Percentiles rank a stretch among this genome's conserved stretches.
Evolutionary conservation across 1,140 invertebrate genomes (phyloP).

Genomic region (Diplogasteroides magnus): DNA sequence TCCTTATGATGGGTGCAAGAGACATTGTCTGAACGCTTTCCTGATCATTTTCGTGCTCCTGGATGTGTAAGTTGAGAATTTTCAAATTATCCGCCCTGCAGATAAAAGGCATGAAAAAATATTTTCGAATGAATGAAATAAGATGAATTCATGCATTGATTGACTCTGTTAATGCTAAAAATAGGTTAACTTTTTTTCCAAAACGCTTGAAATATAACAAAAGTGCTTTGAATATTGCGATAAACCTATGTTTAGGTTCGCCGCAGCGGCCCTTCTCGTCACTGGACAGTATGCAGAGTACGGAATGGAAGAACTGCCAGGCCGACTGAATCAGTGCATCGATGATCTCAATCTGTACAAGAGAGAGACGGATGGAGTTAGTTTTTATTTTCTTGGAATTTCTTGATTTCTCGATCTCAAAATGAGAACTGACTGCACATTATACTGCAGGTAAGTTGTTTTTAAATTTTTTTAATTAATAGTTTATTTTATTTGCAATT

Average conservation of each 20-base stretch:
- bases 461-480: not conserved
- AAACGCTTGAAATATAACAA: not conserved
- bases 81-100: no score
- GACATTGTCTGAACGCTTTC: slow-evolving; percentile 39
- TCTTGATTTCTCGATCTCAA: no score
- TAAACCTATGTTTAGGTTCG: slow-evolving; percentile 52
- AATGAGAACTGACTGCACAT: no score
- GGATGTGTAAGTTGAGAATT: slow-evolving; percentile 49
- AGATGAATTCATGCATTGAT: slow-evolving; percentile 1
- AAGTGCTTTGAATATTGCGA: not conserved
- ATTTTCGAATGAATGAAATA: no score
- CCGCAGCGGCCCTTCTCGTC: slow-evolving; percentile 42
- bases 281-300: slow-evolving; percentile 51
- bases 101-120: no score
- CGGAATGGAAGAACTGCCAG: slow-evolving; percentile 46
- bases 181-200: not conserved
- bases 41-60: slow-evolving; percentile 38
- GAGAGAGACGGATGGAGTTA: slow-evolving; percentile 45
- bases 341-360: slow-evolving; percentile 53
- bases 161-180: not conserved
- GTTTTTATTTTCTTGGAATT: no score
- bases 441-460: no score
- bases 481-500: no score
- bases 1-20: slow-evolving; percentile 41
- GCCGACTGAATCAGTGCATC: slow-evolving; percentile 43